Evolutionary conservation across 1,140 invertebrate genomes (phyloP).

Genomic region (Ceratoteleas bidentatus): DNA sequence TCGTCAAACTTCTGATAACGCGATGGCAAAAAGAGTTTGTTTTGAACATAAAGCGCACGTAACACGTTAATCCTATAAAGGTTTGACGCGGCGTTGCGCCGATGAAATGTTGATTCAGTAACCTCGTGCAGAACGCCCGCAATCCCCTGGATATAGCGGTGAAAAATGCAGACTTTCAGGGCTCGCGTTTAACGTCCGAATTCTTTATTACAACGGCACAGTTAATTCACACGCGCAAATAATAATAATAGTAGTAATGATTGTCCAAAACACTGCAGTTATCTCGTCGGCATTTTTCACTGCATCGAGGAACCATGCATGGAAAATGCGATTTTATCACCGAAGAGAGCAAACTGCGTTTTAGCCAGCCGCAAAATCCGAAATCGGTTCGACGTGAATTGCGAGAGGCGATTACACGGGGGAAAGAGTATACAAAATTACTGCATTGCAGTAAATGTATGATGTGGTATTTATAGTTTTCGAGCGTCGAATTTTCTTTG

Average conservation of each 20-base stretch:
- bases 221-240: slow-evolving; percentile 7
- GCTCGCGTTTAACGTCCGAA: slow-evolving; percentile 4
- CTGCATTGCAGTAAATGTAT: too few relatives aligned
- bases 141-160: slow-evolving; percentile 9
- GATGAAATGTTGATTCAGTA: slow-evolving; percentile 33
- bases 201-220: background rate
- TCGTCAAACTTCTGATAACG: too few relatives aligned
- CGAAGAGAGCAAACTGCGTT: too few relatives aligned
- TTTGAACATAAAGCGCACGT: slow-evolving; percentile 10
- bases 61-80: slow-evolving; percentile 32
- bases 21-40: slow-evolving; percentile 7
- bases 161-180: slow-evolving; percentile 17
- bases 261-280: too few relatives aligned
- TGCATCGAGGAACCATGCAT: too few relatives aligned
- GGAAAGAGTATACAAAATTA: too few relatives aligned
- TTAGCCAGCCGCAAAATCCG: too few relatives aligned
- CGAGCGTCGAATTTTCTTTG: too few relatives aligned
- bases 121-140: slow-evolving; percentile 1
- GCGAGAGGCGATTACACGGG: too few relatives aligned
- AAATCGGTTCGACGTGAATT: too few relatives aligned
- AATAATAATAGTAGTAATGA: background rate
- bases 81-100: slow-evolving; percentile 3
- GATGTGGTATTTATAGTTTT: too few relatives aligned
- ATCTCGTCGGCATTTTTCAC: slow-evolving; percentile 5
- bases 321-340: too few relatives aligned